Percentiles rank a stretch among this genome's conserved stretches.
Conservation (phyloP, 2,888 invertebrate genomes). For the Drosophila kuntzei region DNA sequence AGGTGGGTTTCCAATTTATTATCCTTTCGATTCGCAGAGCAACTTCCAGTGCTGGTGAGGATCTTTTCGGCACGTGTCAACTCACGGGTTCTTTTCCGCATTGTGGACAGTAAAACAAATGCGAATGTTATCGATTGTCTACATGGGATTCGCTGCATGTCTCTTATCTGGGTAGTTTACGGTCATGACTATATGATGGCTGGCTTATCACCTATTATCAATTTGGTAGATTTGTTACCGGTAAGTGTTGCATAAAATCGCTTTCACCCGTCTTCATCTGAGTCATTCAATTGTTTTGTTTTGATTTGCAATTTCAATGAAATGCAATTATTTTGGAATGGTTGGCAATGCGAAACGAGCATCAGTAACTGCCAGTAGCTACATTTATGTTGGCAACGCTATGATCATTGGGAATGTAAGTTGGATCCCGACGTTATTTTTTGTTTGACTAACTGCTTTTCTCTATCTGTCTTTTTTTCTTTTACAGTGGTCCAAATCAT, state of each 20-base stretch:
- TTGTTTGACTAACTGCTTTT: neutral
- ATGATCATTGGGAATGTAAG: too few species aligned
- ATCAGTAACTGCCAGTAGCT: neutral
- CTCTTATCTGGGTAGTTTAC: constrained; percentile 85
- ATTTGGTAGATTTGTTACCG: constrained; percentile 46
- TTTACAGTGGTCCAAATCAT: constrained; percentile 66
- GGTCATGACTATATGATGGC: constrained; percentile 78
- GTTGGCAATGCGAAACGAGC: neutral
- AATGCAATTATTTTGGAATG: neutral
- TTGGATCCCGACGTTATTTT: too few species aligned
- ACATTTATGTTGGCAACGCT: too few species aligned
- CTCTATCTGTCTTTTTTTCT: neutral
- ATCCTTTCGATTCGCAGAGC: constrained; percentile 14
- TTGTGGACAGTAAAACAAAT: constrained; percentile 45
- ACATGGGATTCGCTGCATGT: constrained; percentile 85
- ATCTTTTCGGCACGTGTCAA: constrained; percentile 70
- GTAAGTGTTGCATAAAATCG: constrained; percentile 42
- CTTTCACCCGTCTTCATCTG: neutral
- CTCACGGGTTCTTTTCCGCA: constrained; percentile 55
- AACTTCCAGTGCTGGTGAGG: constrained; percentile 40
- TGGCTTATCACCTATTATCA: constrained; percentile 52
- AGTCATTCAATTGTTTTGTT: neutral
- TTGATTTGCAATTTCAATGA: neutral
- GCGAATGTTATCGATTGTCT: constrained; percentile 80
- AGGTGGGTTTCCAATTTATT: neutral